Evolutionary conservation across 1,140 invertebrate genomes (phyloP), one percentile per base, ranked within the genome.

Genomic region (Archegozetes longisetosus): DNA sequence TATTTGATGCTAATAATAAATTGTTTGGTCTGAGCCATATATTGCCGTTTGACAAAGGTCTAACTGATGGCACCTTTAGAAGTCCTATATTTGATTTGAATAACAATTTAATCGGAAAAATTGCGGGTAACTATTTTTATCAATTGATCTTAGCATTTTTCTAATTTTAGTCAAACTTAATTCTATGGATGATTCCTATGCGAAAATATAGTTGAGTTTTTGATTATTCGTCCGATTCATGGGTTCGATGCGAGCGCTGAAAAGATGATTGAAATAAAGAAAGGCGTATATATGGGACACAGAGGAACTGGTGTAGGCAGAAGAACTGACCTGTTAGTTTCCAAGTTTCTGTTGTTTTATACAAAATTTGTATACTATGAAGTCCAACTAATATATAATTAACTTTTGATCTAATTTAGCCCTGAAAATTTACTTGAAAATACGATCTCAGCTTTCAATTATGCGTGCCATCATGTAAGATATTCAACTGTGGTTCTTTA

Each of bases 391-490:
- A 9, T 40, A 6, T 40, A 17, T 40, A 40, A 9, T 40, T 40
- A 40, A 40, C 17, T 40, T 6, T 40, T 17, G 17, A 40, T 40
- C 6, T 17, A 40, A 40, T 40, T 40, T 28, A 52, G 27, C 14
- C 4, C 4, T 6, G 32, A 61, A 29, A 25, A 51, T 24, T 23
- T 51, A 23, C n/a, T 59, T 2, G 60, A 61, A 29, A 61, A 61
- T 32, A 61, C 60, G 1, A 61, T 61, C 14, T 13, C 58, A 26
- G 27, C 55, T 13, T 61, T 60, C 60, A 61, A 61, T 29, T 49
- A 60, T 61, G 56, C 56, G 6, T 58, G 55, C n/a, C n/a, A 24
- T n/a, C 40, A 58, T 46, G 55, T 48, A 58, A 26, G n/a, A n/a
- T 23, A 9, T 2, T 3, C 2, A 53, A n/a, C n/a, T n/a, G n/a